A percentile compares a stretch with the other conserved stretches of the same genome.
Conservation (phyloP, 2,888 invertebrate genomes). For the Thera obeliscata region DNA sequence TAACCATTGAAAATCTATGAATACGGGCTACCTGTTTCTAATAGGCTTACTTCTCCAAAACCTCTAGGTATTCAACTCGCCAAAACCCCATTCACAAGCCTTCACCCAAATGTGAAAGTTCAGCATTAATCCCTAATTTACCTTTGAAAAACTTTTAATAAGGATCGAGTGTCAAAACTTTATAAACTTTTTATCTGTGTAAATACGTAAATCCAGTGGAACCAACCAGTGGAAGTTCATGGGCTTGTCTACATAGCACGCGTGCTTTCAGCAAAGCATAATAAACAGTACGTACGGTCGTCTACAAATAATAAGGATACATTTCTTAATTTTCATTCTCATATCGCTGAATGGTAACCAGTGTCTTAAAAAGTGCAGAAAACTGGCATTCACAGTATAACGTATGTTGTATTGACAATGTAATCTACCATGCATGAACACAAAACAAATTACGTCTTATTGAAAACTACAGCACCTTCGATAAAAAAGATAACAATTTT, state of each 20-base stretch:
- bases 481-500: too few species aligned
- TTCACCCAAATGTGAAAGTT: constrained; percentile 22
- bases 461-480: too few species aligned
- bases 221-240: constrained; percentile 11
- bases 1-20: background rate
- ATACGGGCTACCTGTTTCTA: background rate
- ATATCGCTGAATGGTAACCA: too few species aligned
- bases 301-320: too few species aligned
- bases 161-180: constrained; percentile 37
- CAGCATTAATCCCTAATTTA: constrained; percentile 28
- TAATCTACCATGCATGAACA: too few species aligned
- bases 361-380: too few species aligned
- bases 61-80: background rate
- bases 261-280: constrained; percentile 1
- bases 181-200: constrained; percentile 21
- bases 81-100: constrained; percentile 1
- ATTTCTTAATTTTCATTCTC: too few species aligned
- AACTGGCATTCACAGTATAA: too few species aligned
- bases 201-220: constrained; percentile 19
- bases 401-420: too few species aligned
- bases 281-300: too few species aligned
- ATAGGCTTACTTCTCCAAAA: background rate
- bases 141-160: constrained; percentile 38
- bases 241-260: background rate
- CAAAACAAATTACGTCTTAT: too few species aligned